Conservation (phyloP, 2,797 vertebrate genomes). For the Poecilia velifera region DNA sequence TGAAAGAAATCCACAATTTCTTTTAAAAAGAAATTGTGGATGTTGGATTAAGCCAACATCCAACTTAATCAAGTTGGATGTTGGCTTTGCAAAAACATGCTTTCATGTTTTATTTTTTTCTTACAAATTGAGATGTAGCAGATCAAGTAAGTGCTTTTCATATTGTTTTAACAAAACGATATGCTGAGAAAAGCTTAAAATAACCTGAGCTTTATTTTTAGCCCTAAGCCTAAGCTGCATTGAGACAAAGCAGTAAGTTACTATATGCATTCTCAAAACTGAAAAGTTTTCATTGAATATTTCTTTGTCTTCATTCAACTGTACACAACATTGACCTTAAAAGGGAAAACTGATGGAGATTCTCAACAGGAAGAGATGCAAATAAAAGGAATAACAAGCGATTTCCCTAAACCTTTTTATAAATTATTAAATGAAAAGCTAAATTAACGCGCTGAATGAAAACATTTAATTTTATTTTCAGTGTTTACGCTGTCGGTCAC, state of each 20-base stretch:
- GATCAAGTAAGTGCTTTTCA: too few species aligned
- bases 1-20: too few species aligned
- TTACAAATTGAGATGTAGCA: too few species aligned
- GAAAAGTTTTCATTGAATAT: background rate
- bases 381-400: background rate
- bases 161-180: background rate
- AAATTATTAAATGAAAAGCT: too few species aligned
- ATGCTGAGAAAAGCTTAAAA: background rate
- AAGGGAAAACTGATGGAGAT: background rate
- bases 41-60: too few species aligned
- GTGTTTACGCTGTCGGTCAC: background rate
- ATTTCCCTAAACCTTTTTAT: background rate
- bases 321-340: background rate
- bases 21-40: too few species aligned
- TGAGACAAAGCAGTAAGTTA: background rate
- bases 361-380: background rate
- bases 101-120: too few species aligned
- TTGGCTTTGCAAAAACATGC: too few species aligned
- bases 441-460: background rate
- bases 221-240: background rate
- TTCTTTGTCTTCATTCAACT: background rate
- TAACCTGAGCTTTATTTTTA: background rate
- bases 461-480: background rate
- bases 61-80: background rate
- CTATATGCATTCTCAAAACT: background rate